Base-by-base conservation (phyloP, 2,113 vertebrate species). In the Apodemus speciosus region DNA sequence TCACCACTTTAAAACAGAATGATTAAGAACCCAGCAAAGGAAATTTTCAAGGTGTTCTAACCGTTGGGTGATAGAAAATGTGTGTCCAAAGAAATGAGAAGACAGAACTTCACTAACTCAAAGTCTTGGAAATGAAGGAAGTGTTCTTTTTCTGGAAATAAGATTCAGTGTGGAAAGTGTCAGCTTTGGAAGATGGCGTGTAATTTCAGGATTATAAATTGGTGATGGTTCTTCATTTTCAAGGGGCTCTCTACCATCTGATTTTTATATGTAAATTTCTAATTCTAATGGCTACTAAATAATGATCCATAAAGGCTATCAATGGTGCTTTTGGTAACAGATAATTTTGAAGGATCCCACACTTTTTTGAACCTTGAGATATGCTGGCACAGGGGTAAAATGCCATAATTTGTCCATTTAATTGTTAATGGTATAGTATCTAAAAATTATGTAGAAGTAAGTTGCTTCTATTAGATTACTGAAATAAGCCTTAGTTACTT, bases 1-100 rank as follows among this genome's bases (percentile, higher is more conserved):
- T 86, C 90, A 4, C 80, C 21, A 62, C 88, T 95, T 93, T 66
- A 84, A 95, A 97, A 69, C 23, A n/a, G 62, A 89, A 94, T 91
- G 81, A 92, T 88, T 97, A 40, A 88, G 43, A 94, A 83, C 4
- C 9, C 80, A 69, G 92, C 75, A 92, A 93, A 81, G 8, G 35
- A 4, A 75, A 23, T 94, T 92, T 83, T 40, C 14, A 16, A 72
- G 27, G 30, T 64, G 93, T 30, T 60, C 92, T 68, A 96, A 73
- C 35, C 10, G 58, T 14, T 94, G 38, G 88, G 72, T 46, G 75
- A n/a, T 71, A 94, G 43, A 23, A 90, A 80, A 81, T 60, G 15
- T 38, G 9, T 84, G 73, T 43, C 15, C n/a, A n/a, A 9, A 62
- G 58, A 95, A 93, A 43, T 23, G n/a, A 91, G 38, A 25, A 13